Base-by-base conservation (phyloP, 2,888 invertebrate species). In the Hemithea aestivaria region DNA sequence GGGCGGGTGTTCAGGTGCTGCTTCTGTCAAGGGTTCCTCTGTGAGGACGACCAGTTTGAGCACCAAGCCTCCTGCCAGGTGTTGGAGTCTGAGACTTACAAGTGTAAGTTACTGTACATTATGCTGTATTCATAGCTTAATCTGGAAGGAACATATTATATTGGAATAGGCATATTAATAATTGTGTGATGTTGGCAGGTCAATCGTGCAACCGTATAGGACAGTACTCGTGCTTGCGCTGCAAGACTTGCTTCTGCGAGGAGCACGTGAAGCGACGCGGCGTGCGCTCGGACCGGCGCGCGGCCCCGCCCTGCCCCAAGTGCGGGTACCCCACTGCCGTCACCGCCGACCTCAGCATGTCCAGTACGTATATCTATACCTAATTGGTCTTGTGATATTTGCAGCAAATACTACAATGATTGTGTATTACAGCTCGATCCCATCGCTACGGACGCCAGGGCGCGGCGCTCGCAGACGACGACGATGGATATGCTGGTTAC, bases 11-110 rank as follows among this genome's bases (percentile, higher is more conserved):
- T 96, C 73, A 92, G 93, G 57, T 98, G 98, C 72, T 95, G 94
- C 20, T 98, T 95, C 83, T 98, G 98, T 73, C 88, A 92, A 56
- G 94, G 93, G 29, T 97, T 92, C 66, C 87, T 95, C 2, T 98
- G 98, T 75, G 97, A 97, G 82, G 97, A 97, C 78, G 97, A 97
- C 79, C 97, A 97, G 79, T 97, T 97, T 83, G 98, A 98, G 80
- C 98, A 98, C 83, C 98, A 98, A 82, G 98, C 98, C 2, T 96
- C 95, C 0, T 98, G 97, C 72, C 97, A 98, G 88, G 95, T 97
- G 41, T 85, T 98, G 4, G 98, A 98, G 70, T 93, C 96, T 0
- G 98, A 98, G 81, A 96, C 92, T 59, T 97, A 94, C 75, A 98
- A 98, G 88, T 98, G 98, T 92, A 81, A 88, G 76, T 64, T 16